A percentile compares a stretch with the other conserved stretches of the same genome.
Evolutionary conservation across 2,113 vertebrate genomes (phyloP).

Genomic region (Podarcis raffonei): DNA sequence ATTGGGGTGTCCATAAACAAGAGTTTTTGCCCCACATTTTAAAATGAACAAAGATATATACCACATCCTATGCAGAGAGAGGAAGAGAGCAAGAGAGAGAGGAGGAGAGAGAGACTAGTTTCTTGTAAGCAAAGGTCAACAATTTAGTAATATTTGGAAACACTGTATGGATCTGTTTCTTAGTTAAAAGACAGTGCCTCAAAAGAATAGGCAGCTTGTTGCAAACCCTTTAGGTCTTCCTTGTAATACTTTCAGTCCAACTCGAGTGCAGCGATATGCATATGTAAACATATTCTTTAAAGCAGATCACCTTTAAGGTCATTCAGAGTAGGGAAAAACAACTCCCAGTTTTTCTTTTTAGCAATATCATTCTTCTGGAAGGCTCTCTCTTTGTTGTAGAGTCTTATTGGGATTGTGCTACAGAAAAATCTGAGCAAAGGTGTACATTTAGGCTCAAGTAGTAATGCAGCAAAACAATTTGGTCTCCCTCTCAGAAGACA

Average conservation of each 20-base stretch:
- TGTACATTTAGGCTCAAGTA: slow-evolving; percentile 85
- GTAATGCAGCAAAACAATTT: slow-evolving; percentile 85
- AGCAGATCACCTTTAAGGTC: slow-evolving; percentile 90
- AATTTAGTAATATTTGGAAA: slow-evolving; percentile 80
- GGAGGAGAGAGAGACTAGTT: slow-evolving; percentile 76
- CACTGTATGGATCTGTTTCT: slow-evolving; percentile 73
- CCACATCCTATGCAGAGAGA: slow-evolving; percentile 86
- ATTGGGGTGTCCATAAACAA: slow-evolving; percentile 81
- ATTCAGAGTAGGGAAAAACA: slow-evolving; percentile 78
- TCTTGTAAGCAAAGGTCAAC: slow-evolving; percentile 86
- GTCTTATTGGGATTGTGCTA: slow-evolving; percentile 86
- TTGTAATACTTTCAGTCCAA: slow-evolving; percentile 79
- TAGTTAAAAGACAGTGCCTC: slow-evolving; percentile 78
- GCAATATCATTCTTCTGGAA: slow-evolving; percentile 79
- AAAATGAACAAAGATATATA: slow-evolving; percentile 83
- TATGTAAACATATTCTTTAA: slow-evolving; percentile 99
- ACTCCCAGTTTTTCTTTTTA: slow-evolving; percentile 70
- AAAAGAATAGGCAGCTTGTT: slow-evolving; percentile 75
- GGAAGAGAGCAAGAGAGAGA: slow-evolving; percentile 65
- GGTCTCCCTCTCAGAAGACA: slow-evolving; percentile 72
- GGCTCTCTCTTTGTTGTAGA: slow-evolving; percentile 73
- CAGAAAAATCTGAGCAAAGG: slow-evolving; percentile 86
- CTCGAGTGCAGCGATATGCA: slow-evolving; percentile 92
- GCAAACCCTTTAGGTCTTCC: slow-evolving; percentile 76
- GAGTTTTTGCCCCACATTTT: slow-evolving; percentile 80